Conservation (phyloP, 2,797 vertebrate species). For the Varecia variegata region DNA sequence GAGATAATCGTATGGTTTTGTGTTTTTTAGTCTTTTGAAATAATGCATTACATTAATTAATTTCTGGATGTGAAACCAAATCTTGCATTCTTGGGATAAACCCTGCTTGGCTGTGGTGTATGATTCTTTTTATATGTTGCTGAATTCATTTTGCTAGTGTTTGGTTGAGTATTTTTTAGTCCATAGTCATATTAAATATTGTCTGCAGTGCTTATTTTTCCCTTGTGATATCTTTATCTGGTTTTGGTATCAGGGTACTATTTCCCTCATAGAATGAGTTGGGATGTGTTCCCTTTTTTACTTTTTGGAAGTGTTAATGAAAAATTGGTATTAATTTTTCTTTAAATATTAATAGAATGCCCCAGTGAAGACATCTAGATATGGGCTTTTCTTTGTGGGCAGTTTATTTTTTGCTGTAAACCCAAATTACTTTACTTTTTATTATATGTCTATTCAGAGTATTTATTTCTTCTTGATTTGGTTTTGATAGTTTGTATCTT, state of each 20-base stretch:
- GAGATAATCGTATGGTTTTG: not conserved
- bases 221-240: not conserved
- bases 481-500: not conserved
- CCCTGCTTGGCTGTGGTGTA: not conserved
- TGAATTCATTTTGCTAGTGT: not conserved
- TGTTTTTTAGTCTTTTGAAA: not conserved
- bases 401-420: not conserved
- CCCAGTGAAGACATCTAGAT: not conserved
- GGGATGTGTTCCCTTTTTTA: not conserved
- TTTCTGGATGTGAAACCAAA: not conserved
- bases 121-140: not conserved
- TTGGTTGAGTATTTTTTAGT: not conserved
- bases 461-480: not conserved
- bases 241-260: not conserved
- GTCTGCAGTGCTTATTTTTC: not conserved
- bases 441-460: not conserved
- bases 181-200: not conserved
- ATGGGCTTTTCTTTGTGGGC: not conserved
- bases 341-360: not conserved
- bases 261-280: not conserved
- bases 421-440: not conserved
- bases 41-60: not conserved
- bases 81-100: not conserved
- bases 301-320: not conserved
- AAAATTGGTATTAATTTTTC: not conserved